Evolutionary conservation across 64 coral and sea anemone species (phyloP).

Genomic region (Pocillopora verrucosa): DNA sequence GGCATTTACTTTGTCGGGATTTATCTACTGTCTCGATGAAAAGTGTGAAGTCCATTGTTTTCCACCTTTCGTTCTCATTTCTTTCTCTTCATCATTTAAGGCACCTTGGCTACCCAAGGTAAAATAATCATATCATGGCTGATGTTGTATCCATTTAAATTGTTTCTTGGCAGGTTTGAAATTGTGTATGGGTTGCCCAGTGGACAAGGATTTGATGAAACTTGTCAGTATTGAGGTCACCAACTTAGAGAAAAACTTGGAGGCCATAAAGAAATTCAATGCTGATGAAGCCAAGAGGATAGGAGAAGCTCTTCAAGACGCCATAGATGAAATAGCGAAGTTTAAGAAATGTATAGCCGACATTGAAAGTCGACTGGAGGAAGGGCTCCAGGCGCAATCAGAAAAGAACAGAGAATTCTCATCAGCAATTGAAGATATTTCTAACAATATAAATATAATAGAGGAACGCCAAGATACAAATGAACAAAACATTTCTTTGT

Average conservation of each 20-base stretch:
- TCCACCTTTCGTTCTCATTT: no score
- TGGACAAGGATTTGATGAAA: slow-evolving; percentile 58
- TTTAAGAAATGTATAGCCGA: slow-evolving; percentile 12
- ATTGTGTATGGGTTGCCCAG: slow-evolving; percentile 60
- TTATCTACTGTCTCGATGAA: no score
- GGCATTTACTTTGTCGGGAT: no score
- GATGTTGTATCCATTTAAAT: background rate
- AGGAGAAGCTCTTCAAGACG: slow-evolving; percentile 23
- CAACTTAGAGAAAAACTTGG: slow-evolving; percentile 37
- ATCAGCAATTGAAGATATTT: background rate
- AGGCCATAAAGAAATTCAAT: slow-evolving; percentile 18
- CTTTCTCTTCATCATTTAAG: no score
- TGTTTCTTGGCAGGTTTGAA: slow-evolving; percentile 47
- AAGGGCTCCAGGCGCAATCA: background rate
- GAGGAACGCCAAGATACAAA: background rate
- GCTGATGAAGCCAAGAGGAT: slow-evolving; percentile 46
- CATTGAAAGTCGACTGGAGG: slow-evolving; percentile 13
- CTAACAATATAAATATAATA: background rate
- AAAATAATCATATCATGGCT: background rate
- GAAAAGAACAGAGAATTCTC: slow-evolving; percentile 29
- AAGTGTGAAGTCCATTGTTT: no score
- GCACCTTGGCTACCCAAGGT: no score
- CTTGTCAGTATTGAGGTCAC: slow-evolving; percentile 47
- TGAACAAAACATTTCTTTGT: background rate
- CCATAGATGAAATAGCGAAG: slow-evolving; percentile 33